Conservation (phyloP, 1,140 invertebrate genomes). For the Brachionus plicatilis region DNA sequence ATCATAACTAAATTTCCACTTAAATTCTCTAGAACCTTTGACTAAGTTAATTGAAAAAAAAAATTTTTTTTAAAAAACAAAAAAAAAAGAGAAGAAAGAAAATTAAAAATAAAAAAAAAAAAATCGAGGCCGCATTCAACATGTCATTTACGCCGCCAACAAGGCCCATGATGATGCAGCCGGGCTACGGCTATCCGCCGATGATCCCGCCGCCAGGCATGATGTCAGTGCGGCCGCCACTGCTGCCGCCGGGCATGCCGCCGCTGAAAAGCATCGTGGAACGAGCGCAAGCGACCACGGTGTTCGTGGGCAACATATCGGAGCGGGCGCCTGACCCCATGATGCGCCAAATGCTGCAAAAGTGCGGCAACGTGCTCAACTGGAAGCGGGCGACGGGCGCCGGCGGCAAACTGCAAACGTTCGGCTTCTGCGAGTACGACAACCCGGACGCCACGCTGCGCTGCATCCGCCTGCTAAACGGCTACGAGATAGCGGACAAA, state of each 20-base stretch:
- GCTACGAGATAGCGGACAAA: constrained; percentile 85
- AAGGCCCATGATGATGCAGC: constrained; percentile 27
- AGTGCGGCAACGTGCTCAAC: constrained; percentile 79
- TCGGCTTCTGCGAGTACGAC: constrained; percentile 95
- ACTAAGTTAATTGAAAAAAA: no score
- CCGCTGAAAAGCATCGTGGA: not conserved
- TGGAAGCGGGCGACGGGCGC: constrained; percentile 92
- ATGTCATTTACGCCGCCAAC: constrained; percentile 32
- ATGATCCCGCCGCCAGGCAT: constrained; percentile 27
- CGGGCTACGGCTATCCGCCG: not conserved
- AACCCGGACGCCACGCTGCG: constrained; percentile 87
- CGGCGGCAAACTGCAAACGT: constrained; percentile 69
- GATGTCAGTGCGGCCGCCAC: not conserved
- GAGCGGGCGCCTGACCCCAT: constrained; percentile 88
- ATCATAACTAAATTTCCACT: not conserved
- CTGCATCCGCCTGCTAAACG: constrained; percentile 86
- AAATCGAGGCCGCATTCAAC: not conserved
- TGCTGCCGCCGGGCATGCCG: constrained; percentile 6
- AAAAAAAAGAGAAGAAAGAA: not conserved
- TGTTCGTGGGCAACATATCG: constrained; percentile 97
- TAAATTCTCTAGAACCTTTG: not conserved
- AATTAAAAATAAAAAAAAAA: not conserved
- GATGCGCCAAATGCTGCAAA: constrained; percentile 79
- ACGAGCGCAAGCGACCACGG: constrained; percentile 65
- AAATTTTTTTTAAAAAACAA: not conserved